Conservation (phyloP, 2,113 vertebrate genomes). For the Bubo blakistoni region DNA sequence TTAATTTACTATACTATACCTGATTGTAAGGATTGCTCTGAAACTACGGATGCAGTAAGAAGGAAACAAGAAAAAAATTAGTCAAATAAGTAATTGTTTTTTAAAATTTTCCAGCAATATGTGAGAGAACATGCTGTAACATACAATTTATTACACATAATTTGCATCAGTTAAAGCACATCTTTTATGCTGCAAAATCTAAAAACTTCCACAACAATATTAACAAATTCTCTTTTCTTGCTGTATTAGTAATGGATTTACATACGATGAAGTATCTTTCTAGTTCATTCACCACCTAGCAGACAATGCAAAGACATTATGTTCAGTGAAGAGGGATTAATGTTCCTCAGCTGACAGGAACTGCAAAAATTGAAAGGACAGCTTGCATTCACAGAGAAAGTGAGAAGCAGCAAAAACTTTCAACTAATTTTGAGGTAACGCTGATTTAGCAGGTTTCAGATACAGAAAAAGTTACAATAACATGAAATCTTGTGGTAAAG, state of each 20-base stretch:
- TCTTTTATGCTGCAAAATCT: background rate
- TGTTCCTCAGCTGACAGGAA: background rate
- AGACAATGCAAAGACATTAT: background rate
- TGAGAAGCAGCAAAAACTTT: background rate
- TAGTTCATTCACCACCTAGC: background rate
- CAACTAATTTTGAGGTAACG: background rate
- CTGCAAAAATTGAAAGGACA: background rate
- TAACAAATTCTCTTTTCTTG: background rate
- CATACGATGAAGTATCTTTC: background rate
- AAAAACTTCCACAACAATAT: background rate
- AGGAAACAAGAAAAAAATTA: constrained; percentile 72
- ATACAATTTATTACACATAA: background rate
- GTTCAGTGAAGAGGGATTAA: background rate
- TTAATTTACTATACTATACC: constrained; percentile 85
- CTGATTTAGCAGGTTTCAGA: background rate
- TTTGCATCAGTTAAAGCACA: background rate
- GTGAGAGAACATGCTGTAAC: background rate
- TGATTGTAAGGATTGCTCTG: constrained; percentile 98
- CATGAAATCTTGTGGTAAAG: background rate
- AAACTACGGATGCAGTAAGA: constrained; percentile 87
- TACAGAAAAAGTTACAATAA: background rate
- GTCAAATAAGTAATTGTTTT: background rate
- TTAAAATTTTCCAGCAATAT: background rate
- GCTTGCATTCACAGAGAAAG: background rate
- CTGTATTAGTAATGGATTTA: background rate